A percentile compares a stretch with the other conserved stretches of the same genome.
These are phyloP conservation scores for Helobdella robusta DNA, from an alignment of 2,888 invertebrate species.

Conservation along the genomic window DNA sequence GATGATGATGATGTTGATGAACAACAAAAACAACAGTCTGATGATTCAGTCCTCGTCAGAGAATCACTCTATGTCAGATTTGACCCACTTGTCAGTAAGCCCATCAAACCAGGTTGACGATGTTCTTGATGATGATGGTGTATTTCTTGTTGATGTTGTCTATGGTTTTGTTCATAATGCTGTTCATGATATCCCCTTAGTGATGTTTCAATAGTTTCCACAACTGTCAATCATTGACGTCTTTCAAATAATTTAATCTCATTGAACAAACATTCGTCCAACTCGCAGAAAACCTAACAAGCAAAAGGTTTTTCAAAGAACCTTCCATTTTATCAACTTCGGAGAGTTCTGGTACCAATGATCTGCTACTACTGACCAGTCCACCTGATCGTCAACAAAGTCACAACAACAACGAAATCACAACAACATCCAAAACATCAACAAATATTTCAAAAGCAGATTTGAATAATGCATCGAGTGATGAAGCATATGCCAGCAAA, in stretches of 20 bases:
- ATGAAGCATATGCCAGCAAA: not conserved
- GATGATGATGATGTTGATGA: no score
- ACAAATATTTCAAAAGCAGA: not conserved
- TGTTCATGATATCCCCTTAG: no score
- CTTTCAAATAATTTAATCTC: no score
- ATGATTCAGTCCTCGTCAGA: conserved; percentile 49
- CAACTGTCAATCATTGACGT: no score
- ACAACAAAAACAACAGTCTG: no score
- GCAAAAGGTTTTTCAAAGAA: not conserved
- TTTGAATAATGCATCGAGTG: no score
- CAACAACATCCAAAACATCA: not conserved
- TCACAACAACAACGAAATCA: not conserved
- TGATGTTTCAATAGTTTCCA: no score
- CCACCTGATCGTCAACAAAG: not conserved
- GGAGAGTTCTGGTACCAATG: not conserved
- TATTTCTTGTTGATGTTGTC: not conserved
- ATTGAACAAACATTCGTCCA: no score
- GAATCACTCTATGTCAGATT: conserved; percentile 61
- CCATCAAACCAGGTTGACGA: conserved; percentile 20
- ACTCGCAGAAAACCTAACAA: no score
- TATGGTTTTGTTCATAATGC: no score
- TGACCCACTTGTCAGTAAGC: conserved; percentile 48
- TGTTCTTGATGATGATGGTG: not conserved
- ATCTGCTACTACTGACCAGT: not conserved
- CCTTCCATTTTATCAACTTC: not conserved